phyloP scores from a whole-genome alignment of 2,113 vertebrate genomes.

The Lepus europaeus region DNA sequence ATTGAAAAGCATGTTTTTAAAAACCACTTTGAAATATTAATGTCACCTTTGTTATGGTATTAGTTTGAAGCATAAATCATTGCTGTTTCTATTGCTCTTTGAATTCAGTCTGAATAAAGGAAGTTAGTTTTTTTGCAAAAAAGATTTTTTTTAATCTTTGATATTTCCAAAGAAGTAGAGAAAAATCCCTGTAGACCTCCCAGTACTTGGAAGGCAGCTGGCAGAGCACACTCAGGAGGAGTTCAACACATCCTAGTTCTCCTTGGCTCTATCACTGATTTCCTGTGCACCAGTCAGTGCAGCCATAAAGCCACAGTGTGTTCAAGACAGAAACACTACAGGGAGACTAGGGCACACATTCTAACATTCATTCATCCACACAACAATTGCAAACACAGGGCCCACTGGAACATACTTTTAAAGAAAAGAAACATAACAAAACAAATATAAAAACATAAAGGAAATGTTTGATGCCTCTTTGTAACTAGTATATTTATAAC shows the following conservation, averaged over 20 bases:
- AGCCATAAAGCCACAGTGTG: constrained; percentile 89
- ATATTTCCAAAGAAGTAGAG: constrained; percentile 10
- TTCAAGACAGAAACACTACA: constrained; percentile 86
- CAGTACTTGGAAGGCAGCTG: background rate
- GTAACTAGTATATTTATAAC: constrained; percentile 88
- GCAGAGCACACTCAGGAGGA: background rate
- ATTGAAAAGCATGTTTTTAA: background rate
- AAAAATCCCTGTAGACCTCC: background rate
- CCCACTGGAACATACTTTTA: constrained; percentile 73
- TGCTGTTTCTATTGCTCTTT: background rate
- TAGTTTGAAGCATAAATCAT: background rate
- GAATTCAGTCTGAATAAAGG: background rate
- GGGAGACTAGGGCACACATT: constrained; percentile 84
- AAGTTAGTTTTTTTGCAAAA: background rate
- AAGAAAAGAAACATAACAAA: constrained; percentile 71
- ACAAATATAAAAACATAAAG: constrained; percentile 65
- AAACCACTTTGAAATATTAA: background rate
- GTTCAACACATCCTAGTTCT: constrained; percentile 60
- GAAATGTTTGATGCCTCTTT: constrained; percentile 87
- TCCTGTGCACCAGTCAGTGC: constrained; percentile 85
- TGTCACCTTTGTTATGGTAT: background rate
- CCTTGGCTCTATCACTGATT: constrained; percentile 81
- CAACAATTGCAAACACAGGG: constrained; percentile 83
- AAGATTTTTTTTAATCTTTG: background rate
- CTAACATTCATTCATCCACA: constrained; percentile 58